phyloP scores from a whole-genome alignment of 1,140 invertebrate genomes.

The Anastatus disparis region DNA sequence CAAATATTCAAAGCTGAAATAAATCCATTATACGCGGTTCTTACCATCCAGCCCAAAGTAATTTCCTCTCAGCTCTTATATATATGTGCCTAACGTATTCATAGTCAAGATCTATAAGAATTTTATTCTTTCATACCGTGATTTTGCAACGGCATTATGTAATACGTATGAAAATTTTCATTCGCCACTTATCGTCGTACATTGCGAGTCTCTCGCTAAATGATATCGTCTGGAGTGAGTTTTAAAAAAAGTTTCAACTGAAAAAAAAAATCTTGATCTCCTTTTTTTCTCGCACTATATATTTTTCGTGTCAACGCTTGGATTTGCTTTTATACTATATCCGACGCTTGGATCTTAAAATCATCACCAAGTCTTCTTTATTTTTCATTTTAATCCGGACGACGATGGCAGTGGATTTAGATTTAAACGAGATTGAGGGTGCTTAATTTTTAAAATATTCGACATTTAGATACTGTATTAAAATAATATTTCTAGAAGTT shows the following conservation, averaged over 20 bases:
- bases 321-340: conserved; percentile 26
- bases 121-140: too few relatives aligned
- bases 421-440: too few relatives aligned
- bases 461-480: too few relatives aligned
- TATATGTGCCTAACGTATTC: too few relatives aligned
- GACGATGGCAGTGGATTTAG: too few relatives aligned
- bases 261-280: conserved; percentile 25
- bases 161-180: neutral
- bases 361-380: neutral
- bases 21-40: too few relatives aligned
- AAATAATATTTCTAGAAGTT: too few relatives aligned
- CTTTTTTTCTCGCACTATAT: neutral
- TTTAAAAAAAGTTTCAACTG: conserved; percentile 28
- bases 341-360: conserved; percentile 3
- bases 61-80: neutral
- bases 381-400: too few relatives aligned
- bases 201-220: neutral
- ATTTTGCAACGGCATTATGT: neutral
- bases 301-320: conserved; percentile 24
- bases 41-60: too few relatives aligned
- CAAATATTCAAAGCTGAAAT: too few relatives aligned
- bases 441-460: too few relatives aligned
- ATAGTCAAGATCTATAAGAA: too few relatives aligned
- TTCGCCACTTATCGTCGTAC: neutral
- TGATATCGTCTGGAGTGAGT: neutral